Evolutionary conservation across 2,888 invertebrate genomes (phyloP).

Genomic region (Drosophila prostipennis): DNA sequence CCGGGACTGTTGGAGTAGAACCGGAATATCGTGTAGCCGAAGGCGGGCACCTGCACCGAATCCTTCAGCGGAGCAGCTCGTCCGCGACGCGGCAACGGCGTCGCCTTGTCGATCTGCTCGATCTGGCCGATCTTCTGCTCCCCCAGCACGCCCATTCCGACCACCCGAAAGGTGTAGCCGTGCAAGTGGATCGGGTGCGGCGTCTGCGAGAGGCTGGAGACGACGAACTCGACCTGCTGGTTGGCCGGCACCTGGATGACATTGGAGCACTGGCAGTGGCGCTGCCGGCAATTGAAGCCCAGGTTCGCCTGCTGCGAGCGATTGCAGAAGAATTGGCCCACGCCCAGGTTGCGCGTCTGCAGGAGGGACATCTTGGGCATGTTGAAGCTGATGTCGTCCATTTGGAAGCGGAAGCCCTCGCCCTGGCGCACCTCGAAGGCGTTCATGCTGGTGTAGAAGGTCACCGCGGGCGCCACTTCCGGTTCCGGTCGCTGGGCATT

Average conservation of each 20-base stretch:
- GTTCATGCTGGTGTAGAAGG: conserved; percentile 79
- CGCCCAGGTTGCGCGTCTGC: conserved; percentile 79
- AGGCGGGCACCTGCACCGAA: conserved; percentile 80
- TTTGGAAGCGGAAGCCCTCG: conserved; percentile 76
- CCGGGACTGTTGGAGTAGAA: conserved; percentile 80
- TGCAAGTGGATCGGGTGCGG: conserved; percentile 81
- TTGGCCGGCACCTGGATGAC: conserved; percentile 81
- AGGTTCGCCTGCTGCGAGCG: conserved; percentile 68
- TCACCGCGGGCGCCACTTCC: conserved; percentile 54
- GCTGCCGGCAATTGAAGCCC: conserved; percentile 73
- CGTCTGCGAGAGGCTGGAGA: conserved; percentile 69
- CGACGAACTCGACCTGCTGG: conserved; percentile 76
- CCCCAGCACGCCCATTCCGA: conserved; percentile 82
- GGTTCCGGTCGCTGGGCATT: conserved; percentile 59
- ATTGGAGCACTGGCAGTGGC: conserved; percentile 79
- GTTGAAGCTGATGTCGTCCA: conserved; percentile 80
- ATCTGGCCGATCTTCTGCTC: conserved; percentile 74
- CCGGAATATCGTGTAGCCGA: conserved; percentile 80
- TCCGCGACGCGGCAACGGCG: conserved; percentile 72
- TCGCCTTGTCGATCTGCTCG: conserved; percentile 73
- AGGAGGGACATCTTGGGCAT: conserved; percentile 77
- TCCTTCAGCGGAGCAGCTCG: conserved; percentile 79
- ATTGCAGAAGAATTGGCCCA: conserved; percentile 78
- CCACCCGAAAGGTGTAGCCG: conserved; percentile 81
- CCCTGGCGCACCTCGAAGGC: conserved; percentile 55